These are phyloP conservation scores for Gallinago undulata DNA, from an alignment of 2,113 vertebrate genomes.

Conservation along the genomic window DNA sequence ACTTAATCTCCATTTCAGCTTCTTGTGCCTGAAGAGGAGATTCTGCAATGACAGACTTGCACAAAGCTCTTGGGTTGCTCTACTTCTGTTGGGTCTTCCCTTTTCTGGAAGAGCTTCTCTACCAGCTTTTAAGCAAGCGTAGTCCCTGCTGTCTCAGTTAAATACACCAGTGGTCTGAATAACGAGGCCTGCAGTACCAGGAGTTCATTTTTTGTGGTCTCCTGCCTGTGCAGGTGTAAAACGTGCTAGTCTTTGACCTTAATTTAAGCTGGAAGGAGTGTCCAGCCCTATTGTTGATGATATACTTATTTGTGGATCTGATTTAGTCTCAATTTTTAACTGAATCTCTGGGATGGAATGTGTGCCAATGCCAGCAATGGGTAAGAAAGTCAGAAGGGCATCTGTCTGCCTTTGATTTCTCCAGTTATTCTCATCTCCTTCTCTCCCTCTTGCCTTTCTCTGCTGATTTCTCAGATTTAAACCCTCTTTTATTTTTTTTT, in stretches of 20 bases:
- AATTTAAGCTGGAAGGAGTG: background rate
- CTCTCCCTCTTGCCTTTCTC: background rate
- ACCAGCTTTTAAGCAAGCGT: background rate
- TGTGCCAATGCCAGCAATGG: background rate
- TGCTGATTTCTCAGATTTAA: background rate
- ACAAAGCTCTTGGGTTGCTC: background rate
- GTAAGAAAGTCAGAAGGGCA: background rate
- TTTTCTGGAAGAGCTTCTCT: background rate
- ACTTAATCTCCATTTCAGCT: background rate
- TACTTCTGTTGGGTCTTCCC: constrained; percentile 5
- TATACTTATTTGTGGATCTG: background rate
- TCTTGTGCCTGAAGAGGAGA: background rate
- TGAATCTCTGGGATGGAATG: background rate
- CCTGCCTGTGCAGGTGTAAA: background rate
- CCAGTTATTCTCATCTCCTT: background rate
- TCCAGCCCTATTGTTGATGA: background rate
- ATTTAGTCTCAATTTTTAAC: background rate
- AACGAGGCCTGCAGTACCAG: rapidly evolving
- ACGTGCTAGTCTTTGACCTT: background rate
- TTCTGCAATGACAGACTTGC: background rate
- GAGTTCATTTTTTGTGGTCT: background rate
- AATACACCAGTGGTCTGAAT: background rate
- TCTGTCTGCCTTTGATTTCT: background rate
- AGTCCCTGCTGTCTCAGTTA: background rate
- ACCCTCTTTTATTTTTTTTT: background rate